Base-by-base conservation (phyloP, 2,888 invertebrate species). In the Nasonovia ribisnigri region DNA sequence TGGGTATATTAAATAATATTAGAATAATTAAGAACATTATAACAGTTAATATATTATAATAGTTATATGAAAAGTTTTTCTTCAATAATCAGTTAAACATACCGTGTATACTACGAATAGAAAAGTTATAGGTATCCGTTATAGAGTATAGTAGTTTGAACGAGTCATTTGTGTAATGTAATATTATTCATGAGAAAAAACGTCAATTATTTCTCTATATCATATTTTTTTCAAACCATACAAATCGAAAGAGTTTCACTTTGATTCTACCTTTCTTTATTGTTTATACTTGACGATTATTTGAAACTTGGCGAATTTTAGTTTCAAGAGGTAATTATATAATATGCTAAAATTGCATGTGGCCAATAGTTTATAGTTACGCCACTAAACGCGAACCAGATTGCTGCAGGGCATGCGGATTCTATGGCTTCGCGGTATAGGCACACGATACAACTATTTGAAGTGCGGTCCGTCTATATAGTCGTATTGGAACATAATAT, bases 201-300 rank as follows among this genome's bases (percentile, higher is more conserved):
- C 36, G 16, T 67, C 16, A 6, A 36, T 36, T 36, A 67, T 36
- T 16, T 67, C n/a, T 67, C 16, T 1, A n/a, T 13, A 36, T 77
- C 36, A 36, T 77, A 77, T 77, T 77, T 77, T 36, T 20, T 77
- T 20, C 0, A 77, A 36, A 20, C 8, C 77, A 42, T 77, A 36
- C 36, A 42, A 77, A 77, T 3, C 20, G 36, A 36, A 77, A 4
- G 8, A 36, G 36, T 77, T 77, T 77, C 77, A 20, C 77, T 77
- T 77, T 77, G 77, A 42, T 77, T 77, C 77, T 77, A 20, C 20
- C 77, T 77, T 77, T 77, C 77, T 36, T 77, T 77, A 77, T 77
- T 77, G 36, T 77, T 36, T 36, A 6, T 77, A 36, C 36, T 77
- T 77, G n/a, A 36, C 6, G 16, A 20, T 77, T 77, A 77, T 42